Conservation (phyloP, 2,888 invertebrate genomes). For the Conops quadrifasciatus region DNA sequence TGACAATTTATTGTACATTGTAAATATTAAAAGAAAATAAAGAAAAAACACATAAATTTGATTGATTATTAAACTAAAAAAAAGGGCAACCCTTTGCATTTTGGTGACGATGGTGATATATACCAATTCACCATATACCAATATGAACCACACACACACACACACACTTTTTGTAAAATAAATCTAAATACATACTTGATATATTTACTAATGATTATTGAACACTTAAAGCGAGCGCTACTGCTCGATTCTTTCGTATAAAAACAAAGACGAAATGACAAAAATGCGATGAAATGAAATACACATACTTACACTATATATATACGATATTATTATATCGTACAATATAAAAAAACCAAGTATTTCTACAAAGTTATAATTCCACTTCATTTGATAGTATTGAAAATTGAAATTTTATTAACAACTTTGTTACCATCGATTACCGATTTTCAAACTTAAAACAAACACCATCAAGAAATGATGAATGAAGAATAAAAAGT, state of each 20-base stretch:
- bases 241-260: constrained; percentile 8
- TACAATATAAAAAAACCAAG: neutral
- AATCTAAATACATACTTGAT: neutral
- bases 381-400: constrained; percentile 24
- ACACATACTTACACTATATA: neutral
- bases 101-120: too few relatives aligned
- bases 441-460: constrained; percentile 18
- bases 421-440: constrained; percentile 17
- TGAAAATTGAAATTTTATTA: constrained; percentile 30
- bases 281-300: neutral
- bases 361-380: constrained; percentile 16
- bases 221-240: constrained; percentile 2
- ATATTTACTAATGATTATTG: constrained; percentile 9
- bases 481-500: neutral
- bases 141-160: neutral
- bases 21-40: constrained; percentile 15
- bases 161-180: constrained; percentile 18
- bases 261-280: neutral
- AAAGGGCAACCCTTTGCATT: too few relatives aligned
- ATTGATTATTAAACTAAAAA: neutral
- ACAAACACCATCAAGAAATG: neutral
- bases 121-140: neutral
- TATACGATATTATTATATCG: neutral
- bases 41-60: neutral
- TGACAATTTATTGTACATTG: neutral